Conservation (phyloP, 2,888 invertebrate genomes). For the Idaea dimidiata region DNA sequence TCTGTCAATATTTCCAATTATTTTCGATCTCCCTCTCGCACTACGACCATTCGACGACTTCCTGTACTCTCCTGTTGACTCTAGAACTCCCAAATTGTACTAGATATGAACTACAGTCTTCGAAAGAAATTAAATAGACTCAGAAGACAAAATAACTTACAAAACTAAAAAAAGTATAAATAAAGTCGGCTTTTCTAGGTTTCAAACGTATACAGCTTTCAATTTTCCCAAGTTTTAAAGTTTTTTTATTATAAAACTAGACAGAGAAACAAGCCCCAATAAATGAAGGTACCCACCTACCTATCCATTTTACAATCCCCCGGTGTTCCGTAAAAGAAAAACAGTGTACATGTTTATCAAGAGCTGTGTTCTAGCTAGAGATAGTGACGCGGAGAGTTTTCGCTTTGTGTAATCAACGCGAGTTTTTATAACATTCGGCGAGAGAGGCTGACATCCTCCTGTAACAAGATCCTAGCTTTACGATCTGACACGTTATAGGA, state of each 20-base stretch:
- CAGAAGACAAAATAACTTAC: no score
- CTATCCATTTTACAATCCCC: not conserved
- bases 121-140: no score
- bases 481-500: not conserved
- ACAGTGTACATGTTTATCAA: constrained; percentile 1
- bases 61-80: no score
- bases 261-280: not conserved
- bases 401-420: not conserved
- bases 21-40: no score
- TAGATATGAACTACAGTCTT: no score
- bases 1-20: no score
- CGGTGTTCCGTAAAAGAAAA: not conserved
- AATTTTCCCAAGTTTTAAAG: not conserved
- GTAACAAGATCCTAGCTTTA: not conserved
- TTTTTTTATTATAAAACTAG: not conserved
- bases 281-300: not conserved
- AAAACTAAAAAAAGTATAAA: no score
- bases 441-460: not conserved
- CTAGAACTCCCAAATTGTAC: no score
- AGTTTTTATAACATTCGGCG: not conserved
- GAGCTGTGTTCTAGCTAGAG: not conserved
- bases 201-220: not conserved
- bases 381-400: not conserved
- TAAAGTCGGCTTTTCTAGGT: not conserved
- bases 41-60: no score